These are phyloP conservation scores for Cremastinae sp. DNA, from an alignment of 2,888 invertebrate genomes.

Conservation along the genomic window DNA sequence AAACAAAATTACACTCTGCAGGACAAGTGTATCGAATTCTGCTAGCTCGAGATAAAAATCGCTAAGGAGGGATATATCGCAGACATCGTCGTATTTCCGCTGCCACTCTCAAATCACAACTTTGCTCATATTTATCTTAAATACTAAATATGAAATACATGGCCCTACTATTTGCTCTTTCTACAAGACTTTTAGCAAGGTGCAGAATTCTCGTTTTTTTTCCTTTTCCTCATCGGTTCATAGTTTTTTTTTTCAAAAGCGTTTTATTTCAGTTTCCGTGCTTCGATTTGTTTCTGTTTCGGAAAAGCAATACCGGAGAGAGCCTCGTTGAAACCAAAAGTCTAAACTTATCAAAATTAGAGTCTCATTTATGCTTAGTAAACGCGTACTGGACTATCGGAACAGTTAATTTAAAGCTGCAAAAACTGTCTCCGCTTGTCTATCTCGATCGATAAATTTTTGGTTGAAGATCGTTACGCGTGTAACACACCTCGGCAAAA, in stretches of 20 bases:
- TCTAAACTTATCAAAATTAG: neutral
- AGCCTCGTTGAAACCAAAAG: conserved; percentile 19
- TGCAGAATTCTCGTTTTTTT: conserved; percentile 63
- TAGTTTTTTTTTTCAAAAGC: conserved; percentile 46
- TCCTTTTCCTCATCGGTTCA: conserved; percentile 1
- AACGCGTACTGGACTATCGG: conserved; percentile 32
- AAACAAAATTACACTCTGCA: conserved; percentile 10
- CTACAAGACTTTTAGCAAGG: conserved; percentile 67
- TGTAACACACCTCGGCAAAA: conserved; percentile 50
- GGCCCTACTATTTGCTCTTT: conserved; percentile 71
- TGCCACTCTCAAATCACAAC: conserved; percentile 38
- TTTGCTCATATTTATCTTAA: conserved; percentile 57
- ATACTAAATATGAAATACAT: conserved; percentile 77
- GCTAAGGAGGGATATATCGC: conserved; percentile 2
- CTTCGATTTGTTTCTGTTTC: conserved; percentile 15
- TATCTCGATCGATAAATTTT: conserved; percentile 19
- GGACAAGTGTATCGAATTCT: neutral
- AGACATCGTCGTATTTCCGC: conserved; percentile 10
- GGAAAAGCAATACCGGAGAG: conserved; percentile 27
- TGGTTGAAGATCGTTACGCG: conserved; percentile 42
- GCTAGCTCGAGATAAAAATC: conserved; percentile 45
- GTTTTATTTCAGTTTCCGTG: conserved; percentile 32
- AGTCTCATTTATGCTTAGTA: conserved; percentile 10
- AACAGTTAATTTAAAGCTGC: conserved; percentile 34
- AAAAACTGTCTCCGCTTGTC: conserved; percentile 27